A percentile compares a stretch with the other conserved stretches of the same genome.
These are phyloP conservation scores for Onthophagus sagittarius DNA, from an alignment of 2,888 invertebrate species.

Conservation along the genomic window DNA sequence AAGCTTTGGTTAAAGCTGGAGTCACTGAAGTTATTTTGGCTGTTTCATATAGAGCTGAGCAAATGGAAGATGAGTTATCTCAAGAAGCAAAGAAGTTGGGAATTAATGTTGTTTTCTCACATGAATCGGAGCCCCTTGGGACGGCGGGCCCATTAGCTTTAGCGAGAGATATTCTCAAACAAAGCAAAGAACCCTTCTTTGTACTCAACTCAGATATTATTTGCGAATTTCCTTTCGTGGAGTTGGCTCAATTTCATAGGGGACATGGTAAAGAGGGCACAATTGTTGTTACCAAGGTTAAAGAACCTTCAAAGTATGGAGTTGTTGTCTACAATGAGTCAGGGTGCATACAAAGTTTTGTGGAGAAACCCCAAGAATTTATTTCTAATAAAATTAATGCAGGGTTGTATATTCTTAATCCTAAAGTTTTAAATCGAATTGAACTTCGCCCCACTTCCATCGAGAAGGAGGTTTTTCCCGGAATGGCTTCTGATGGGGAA, in stretches of 20 bases:
- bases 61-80: slow-evolving; percentile 90
- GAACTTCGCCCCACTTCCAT: slow-evolving; percentile 93
- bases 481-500: slow-evolving; percentile 83
- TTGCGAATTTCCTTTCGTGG: slow-evolving; percentile 97
- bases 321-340: slow-evolving; percentile 89
- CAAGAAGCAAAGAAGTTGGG: slow-evolving; percentile 86
- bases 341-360: slow-evolving; percentile 88
- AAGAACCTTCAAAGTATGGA: slow-evolving; percentile 99
- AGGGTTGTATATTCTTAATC: slow-evolving; percentile 94
- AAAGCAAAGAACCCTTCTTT: slow-evolving; percentile 88
- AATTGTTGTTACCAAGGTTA: slow-evolving; percentile 97
- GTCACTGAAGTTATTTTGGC: slow-evolving; percentile 91
- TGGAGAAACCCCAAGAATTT: slow-evolving; percentile 98
- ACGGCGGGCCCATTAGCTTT: slow-evolving; percentile 96
- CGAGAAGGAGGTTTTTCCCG: slow-evolving; percentile 97
- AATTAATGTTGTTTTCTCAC: slow-evolving; percentile 86
- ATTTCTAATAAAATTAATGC: slow-evolving; percentile 99
- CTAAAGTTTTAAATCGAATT: slow-evolving; percentile 85
- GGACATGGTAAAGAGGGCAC: slow-evolving; percentile 96
- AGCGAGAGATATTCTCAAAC: slow-evolving; percentile 70
- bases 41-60: slow-evolving; percentile 95
- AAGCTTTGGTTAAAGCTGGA: slow-evolving; percentile 81
- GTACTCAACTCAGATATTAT: slow-evolving; percentile 99
- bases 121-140: slow-evolving; percentile 94
- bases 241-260: slow-evolving; percentile 87